Base-by-base conservation (phyloP, 2,888 invertebrate genomes). In the Zaprionus obscuricornis region DNA sequence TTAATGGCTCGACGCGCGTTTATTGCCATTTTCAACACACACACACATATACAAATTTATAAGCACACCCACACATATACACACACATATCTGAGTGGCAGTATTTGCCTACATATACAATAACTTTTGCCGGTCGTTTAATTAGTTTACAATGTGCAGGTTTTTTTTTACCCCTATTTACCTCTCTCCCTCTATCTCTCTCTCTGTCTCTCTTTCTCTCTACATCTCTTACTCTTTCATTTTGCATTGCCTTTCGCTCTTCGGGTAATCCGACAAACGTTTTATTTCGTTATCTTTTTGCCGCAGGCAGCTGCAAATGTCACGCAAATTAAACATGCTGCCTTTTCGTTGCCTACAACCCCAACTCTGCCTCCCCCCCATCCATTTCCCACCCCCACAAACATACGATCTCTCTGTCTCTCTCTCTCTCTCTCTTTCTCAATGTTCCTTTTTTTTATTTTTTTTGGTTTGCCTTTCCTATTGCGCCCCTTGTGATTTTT, bases 201-300 rank as follows among this genome's bases (percentile, higher is more conserved):
- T 5, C 13, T 16, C 17, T 10, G 3, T 10, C 27, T n/a, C 16
- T 24, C 13, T 6, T 2, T 16, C 13, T 7, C 8, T 11, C 7
- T 11, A 31, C 26, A 33, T 33, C 29, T n/a, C 26, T 31, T 16
- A n/a, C n/a, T n/a, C n/a, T n/a, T n/a, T n/a, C n/a, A n/a, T n/a
- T n/a, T n/a, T n/a, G n/a, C n/a, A n/a, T n/a, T n/a, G n/a, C n/a
- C 7, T n/a, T 7, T 13, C 11, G 31, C 24, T 11, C 33, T 42
- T 45, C 27, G 62, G n/a, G 45, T 46, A 6, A 22, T 7, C 75
- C 79, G 79, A 85, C 79, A 84, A 86, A 78, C 78, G 76, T 78
- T 86, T 86, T 79, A 83, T 85, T 87, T 87, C 86, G 88, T 87
- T 87, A 88, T 87, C 88, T 88, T 87, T 88, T 87, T 88, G 87